phyloP scores from a whole-genome alignment of 1,140 invertebrate genomes.

The Pseudomyrmex concolor region DNA sequence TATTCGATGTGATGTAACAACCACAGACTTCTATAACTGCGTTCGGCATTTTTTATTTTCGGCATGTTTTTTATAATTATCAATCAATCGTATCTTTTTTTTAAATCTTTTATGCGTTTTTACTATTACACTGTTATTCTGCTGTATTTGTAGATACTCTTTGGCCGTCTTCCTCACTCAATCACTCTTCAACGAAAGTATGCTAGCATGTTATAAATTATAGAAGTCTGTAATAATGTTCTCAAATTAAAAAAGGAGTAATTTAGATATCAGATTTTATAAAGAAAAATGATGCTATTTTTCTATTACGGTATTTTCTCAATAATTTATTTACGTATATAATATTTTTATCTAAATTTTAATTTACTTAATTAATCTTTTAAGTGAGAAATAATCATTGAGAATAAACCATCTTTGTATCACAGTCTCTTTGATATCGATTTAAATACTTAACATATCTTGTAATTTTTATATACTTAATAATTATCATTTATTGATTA shows the following conservation, averaged over 20 bases:
- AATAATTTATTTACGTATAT: not conserved
- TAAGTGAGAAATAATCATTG: constrained; percentile 9
- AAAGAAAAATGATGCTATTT: no score
- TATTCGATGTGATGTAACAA: not conserved
- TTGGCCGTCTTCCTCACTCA: no score
- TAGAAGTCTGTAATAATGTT: no score
- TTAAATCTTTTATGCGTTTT: no score
- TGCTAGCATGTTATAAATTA: no score
- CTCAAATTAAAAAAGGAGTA: no score
- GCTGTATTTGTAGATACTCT: no score
- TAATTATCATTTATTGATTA: constrained; percentile 39
- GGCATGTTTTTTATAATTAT: not conserved
- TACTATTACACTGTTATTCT: no score
- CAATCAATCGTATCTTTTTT: not conserved
- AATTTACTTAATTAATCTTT: not conserved
- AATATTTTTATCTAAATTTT: constrained; percentile 16
- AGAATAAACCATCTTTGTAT: constrained; percentile 20
- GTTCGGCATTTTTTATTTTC: not conserved
- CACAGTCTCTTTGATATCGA: constrained; percentile 38
- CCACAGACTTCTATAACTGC: not conserved
- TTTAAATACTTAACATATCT: constrained; percentile 4
- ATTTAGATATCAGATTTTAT: no score
- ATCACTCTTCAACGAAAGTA: no score
- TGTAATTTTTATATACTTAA: constrained; percentile 31
- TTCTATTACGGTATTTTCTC: not conserved